Conservation (phyloP, 2,797 vertebrate species). For the Otus scops region DNA sequence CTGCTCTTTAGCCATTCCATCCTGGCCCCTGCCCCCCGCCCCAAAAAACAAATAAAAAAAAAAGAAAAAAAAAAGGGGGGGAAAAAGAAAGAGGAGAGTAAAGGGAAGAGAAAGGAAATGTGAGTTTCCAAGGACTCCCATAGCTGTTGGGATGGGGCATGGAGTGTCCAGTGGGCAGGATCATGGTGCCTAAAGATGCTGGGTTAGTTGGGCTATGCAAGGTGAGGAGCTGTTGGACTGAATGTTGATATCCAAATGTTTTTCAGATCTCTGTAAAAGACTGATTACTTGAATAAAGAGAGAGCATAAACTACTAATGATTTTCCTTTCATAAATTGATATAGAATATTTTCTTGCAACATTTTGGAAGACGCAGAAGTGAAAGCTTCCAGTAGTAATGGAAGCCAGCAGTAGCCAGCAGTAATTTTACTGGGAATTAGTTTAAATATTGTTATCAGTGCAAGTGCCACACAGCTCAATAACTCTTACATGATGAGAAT, state of each 20-base stretch:
- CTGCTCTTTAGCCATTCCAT: background rate
- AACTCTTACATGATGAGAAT: background rate
- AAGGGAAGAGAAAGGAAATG: background rate
- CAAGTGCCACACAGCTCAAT: background rate
- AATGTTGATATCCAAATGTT: background rate
- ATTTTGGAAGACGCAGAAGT: background rate
- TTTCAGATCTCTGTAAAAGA: background rate
- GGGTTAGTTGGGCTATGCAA: fast-evolving
- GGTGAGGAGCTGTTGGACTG: background rate
- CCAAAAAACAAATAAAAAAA: background rate
- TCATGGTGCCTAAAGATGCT: background rate
- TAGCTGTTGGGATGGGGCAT: background rate
- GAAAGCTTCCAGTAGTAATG: background rate
- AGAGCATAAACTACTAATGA: background rate
- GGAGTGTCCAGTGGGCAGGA: background rate
- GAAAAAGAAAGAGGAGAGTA: background rate
- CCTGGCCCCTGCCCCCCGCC: too few relatives aligned
- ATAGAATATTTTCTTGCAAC: background rate
- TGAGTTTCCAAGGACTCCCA: background rate
- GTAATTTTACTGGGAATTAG: background rate
- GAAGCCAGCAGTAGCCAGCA: background rate
- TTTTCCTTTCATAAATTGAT: background rate
- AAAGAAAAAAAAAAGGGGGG: too few relatives aligned
- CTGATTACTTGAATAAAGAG: background rate
- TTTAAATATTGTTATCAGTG: background rate